Evolutionary conservation across 2,888 invertebrate species (phyloP).

Genomic region (Trissoscelio sp.): DNA sequence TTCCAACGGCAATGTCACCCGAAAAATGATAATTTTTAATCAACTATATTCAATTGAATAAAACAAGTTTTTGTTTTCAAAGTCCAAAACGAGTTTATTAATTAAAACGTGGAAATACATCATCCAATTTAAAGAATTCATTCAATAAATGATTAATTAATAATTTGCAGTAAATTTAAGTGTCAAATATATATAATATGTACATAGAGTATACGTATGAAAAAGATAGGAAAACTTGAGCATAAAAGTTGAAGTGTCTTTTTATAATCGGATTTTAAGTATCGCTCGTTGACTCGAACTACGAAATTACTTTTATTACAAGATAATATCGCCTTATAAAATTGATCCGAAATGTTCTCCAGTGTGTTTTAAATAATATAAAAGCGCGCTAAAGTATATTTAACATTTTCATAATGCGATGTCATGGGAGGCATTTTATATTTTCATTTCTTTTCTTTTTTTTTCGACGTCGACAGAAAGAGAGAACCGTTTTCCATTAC

Average conservation of each 20-base stretch:
- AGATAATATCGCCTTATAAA: not conserved
- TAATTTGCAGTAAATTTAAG: too few species aligned
- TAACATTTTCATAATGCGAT: conserved; percentile 29
- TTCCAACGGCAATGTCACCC: not conserved
- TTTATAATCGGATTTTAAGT: not conserved
- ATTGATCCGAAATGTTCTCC: not conserved
- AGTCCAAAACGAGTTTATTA: too few species aligned
- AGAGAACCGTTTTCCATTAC: not conserved
- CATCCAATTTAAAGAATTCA: too few species aligned
- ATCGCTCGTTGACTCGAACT: not conserved
- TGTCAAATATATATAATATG: too few species aligned
- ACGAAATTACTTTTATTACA: not conserved
- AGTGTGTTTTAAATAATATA: not conserved
- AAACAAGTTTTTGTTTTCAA: too few species aligned
- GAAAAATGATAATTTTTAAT: not conserved
- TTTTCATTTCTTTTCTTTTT: not conserved
- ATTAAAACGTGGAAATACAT: too few species aligned
- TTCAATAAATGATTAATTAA: too few species aligned
- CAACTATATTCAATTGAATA: not conserved
- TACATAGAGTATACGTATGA: too few species aligned
- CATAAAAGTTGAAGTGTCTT: too few species aligned
- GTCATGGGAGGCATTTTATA: conserved; percentile 3
- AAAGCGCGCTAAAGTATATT: conserved; percentile 11
- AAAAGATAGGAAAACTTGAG: too few species aligned
- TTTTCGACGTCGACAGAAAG: not conserved